Base-by-base conservation (phyloP, 2,888 invertebrate species). In the Rotaria magnacalcarata region DNA sequence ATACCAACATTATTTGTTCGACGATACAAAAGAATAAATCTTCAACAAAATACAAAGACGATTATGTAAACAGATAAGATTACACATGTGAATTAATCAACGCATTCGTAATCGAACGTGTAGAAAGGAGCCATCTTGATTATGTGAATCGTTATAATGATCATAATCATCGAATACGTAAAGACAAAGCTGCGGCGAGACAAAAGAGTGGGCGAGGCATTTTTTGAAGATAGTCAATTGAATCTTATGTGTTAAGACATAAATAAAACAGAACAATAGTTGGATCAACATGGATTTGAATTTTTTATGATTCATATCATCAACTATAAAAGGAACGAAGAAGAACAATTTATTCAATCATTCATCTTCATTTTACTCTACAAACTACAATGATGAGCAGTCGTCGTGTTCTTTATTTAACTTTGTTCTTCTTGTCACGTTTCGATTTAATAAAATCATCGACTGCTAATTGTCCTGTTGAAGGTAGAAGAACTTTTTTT, bases 311-410 rank as follows among this genome's bases (percentile, higher is more conserved):
- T 67, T 67, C 4, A 34, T 34, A 34, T 27, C 16, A 6, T 67
- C 67, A 67, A 67, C 67, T 67, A 67, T 67, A 67, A 34, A 67
- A 67, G 67, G 8, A 14, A 60, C 27, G 67, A 67, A 67, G 67
- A 67, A 67, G 8, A 67, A 67, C 19, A 2, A 19, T 16, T 67
- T 67, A 6, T 67, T 67, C 67, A 41, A 67, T 67, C 67, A 67
- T 67, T 67, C 34, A 19, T 34, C 34, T 67, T 19, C 16, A 34
- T 67, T 67, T 19, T 27, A 6, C 34, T 19, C 16, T 14, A 14
- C 14, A 11, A 67, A 67, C 34, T 67, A 67, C 67, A 34, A 67
- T 10, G 27, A 67, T 34, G 67, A 67, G 34, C 67, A 67, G 34
- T 34, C 67, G 34, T 67, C 34, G 16, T 67, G 14, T 41, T 67